A percentile compares a stretch with the other conserved stretches of the same genome.
Evolutionary conservation across 2,113 vertebrate species (phyloP).

Genomic region (Acinonyx jubatus): DNA sequence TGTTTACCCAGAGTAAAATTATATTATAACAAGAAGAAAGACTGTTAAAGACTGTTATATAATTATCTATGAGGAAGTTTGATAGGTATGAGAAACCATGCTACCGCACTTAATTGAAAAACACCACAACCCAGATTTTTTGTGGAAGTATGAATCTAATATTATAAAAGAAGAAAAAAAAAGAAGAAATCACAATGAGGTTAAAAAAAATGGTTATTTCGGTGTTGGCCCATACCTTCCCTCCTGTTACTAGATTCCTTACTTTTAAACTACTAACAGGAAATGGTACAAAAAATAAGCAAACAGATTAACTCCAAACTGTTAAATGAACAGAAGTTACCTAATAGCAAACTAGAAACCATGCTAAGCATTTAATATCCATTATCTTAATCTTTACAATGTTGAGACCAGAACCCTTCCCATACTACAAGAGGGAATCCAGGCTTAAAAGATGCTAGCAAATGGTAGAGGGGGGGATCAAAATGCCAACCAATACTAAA

Average conservation of each 20-base stretch:
- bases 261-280: constrained; percentile 7
- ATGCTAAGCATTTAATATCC: not conserved
- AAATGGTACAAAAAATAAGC: not conserved
- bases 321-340: constrained; percentile 9
- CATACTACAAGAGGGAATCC: not conserved
- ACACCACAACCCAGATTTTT: not conserved
- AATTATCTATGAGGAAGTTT: not conserved
- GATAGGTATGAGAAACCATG: not conserved
- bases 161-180: not conserved
- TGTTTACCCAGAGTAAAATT: not conserved
- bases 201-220: not conserved
- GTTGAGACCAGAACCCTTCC: not conserved
- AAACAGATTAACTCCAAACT: not conserved
- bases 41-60: not conserved
- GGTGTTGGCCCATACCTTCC: not conserved
- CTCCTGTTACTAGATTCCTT: not conserved
- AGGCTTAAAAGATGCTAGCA: not conserved
- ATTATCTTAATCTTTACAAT: not conserved
- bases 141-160: not conserved
- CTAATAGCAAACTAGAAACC: constrained; percentile 1
- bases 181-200: not conserved
- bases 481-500: not conserved
- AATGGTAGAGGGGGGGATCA: not conserved
- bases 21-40: constrained; percentile 3
- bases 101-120: not conserved